These are phyloP conservation scores for Xenops minutus DNA, from an alignment of 2,797 vertebrate genomes.

Conservation along the genomic window DNA sequence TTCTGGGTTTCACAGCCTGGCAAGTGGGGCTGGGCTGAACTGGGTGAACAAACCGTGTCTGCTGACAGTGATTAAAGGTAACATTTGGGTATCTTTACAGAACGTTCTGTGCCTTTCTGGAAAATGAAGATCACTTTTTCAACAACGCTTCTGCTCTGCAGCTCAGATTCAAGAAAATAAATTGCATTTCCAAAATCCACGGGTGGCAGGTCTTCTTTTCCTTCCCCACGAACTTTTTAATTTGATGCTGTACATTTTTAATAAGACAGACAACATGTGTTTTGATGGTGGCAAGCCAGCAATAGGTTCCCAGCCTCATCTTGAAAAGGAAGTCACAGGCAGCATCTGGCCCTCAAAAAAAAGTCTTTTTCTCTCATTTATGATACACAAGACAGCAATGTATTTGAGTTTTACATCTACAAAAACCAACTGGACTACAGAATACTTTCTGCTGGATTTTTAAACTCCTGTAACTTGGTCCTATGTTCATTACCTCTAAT, in stretches of 20 bases:
- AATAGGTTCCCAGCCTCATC: not conserved
- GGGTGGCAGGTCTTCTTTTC: not conserved
- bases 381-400: not conserved
- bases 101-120: not conserved
- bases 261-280: not conserved
- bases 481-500: accelerated
- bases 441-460: not conserved
- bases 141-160: not conserved
- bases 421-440: not conserved
- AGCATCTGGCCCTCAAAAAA: not conserved
- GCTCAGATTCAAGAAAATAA: not conserved
- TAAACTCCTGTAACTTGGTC: not conserved
- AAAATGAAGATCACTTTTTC: not conserved
- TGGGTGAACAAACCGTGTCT: not conserved
- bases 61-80: not conserved
- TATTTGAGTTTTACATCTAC: not conserved
- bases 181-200: not conserved
- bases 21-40: not conserved
- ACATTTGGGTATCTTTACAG: not conserved
- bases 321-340: not conserved
- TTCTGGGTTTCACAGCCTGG: not conserved
- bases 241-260: not conserved
- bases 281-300: not conserved
- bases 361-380: not conserved
- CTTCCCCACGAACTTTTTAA: not conserved